Evolutionary conservation across 2,888 invertebrate genomes (phyloP), one percentile per base, ranked within the genome.

Genomic region (Lithophane semibrunnea): DNA sequence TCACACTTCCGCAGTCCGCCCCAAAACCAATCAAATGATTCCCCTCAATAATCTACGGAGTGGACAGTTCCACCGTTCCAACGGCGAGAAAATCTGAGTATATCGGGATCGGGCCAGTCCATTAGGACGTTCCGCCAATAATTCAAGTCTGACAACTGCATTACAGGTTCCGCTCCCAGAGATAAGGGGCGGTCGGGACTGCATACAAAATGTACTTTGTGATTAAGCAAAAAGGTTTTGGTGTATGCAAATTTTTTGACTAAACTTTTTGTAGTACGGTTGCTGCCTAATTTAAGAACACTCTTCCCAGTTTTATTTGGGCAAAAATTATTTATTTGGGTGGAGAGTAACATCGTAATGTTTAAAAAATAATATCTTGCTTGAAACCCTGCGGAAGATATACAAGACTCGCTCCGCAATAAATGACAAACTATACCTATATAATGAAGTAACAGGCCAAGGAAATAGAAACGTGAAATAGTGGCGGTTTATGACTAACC

Each of bases 91-190:
- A 71, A 83, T 82, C 84, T 73, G 78, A 77, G 74, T 79, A 77
- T 81, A 86, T 67, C 80, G 73, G 75, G 74, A 86, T 67, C 80
- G 73, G 75, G 74, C 56, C 66, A 65, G 60, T 86, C 84, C 78
- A 85, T 85, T 85, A 84, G 84, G 65, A 64, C 74, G 81, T 76
- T 42, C 86, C 78, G 73, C 75, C 87, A 70, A 86, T 85, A 85
- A 81, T 83, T 85, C 73, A 86, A 63, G 70, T 75, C 80, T 80
- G 86, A 85, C 85, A 86, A 80, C 75, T 84, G 80, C 85, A 86
- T 86, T 86, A 85, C 85, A 86, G 73, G 80, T 75, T 83, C 75
- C 71, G 70, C 63, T 85, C 44, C 29, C 47, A 75, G 65, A 73
- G 85, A 85, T 86, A 85, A 85, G 79, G 64, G 63, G 65, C 49